These are phyloP conservation scores for Rhagoletis zephyria DNA, from an alignment of 1,140 invertebrate species.

Conservation along the genomic window DNA sequence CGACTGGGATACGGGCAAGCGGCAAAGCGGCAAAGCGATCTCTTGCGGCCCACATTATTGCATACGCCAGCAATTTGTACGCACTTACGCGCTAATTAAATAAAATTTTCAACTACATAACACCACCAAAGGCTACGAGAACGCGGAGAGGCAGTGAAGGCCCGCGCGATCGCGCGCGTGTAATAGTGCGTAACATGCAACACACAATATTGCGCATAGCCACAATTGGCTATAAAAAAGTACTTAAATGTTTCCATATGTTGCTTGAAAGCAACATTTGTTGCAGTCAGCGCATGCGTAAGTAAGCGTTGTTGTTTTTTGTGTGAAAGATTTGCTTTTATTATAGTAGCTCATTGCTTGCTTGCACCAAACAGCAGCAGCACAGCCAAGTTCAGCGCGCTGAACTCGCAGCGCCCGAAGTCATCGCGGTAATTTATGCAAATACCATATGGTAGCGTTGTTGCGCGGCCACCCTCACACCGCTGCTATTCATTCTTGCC, in stretches of 20 bases:
- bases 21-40: not conserved
- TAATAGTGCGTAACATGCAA: not conserved
- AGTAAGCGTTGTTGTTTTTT: constrained; percentile 1
- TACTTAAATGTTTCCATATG: constrained; percentile 45
- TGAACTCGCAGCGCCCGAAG: constrained; percentile 31
- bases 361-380: not conserved
- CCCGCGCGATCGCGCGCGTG: not conserved
- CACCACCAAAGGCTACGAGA: not conserved
- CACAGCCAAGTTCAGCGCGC: not conserved
- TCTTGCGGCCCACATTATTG: not conserved
- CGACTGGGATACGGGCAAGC: too few relatives aligned
- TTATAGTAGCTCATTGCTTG: not conserved
- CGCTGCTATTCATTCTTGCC: not conserved
- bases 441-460: constrained; percentile 35
- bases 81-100: constrained; percentile 50
- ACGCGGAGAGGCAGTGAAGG: too few relatives aligned
- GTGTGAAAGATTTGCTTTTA: not conserved
- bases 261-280: constrained; percentile 31
- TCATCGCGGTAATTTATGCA: constrained; percentile 32
- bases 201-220: not conserved
- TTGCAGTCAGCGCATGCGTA: not conserved
- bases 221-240: constrained; percentile 47
- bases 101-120: constrained; percentile 19
- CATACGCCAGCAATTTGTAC: constrained; percentile 40
- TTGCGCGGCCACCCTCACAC: not conserved